phyloP scores from a whole-genome alignment of 1,140 invertebrate genomes.

The Apocrypta bakeri region DNA sequence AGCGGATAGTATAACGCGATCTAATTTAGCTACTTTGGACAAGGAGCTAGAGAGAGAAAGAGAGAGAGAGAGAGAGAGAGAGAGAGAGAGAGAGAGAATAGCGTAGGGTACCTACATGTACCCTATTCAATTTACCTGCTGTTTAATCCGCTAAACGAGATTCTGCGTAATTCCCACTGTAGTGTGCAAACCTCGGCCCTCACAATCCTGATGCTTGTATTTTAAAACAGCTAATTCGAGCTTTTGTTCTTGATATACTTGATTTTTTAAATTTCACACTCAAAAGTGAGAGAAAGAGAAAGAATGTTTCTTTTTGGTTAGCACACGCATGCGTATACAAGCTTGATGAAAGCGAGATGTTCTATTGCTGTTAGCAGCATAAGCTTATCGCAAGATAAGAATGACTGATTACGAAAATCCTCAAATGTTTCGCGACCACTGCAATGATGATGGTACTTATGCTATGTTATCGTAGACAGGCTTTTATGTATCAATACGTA shows the following conservation, averaged over 20 bases:
- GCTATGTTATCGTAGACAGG: too few relatives aligned
- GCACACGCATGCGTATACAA: background rate
- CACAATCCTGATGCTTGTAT: background rate
- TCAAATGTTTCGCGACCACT: background rate
- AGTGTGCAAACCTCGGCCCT: background rate
- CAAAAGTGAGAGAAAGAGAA: background rate
- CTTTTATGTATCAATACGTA: too few relatives aligned
- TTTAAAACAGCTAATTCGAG: background rate
- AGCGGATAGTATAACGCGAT: background rate
- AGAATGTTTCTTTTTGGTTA: background rate
- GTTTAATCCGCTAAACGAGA: constrained; percentile 24
- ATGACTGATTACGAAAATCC: background rate
- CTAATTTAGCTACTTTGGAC: constrained; percentile 23
- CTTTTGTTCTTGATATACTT: background rate
- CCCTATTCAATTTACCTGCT: background rate
- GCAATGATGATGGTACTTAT: too few relatives aligned
- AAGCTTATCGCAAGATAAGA: background rate
- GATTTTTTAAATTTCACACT: background rate
- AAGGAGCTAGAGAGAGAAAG: background rate
- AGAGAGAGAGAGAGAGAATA: background rate
- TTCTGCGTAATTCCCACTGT: background rate
- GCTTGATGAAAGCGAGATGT: background rate
- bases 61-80: background rate
- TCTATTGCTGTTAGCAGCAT: background rate
- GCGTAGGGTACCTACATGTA: too few relatives aligned